Evolutionary conservation across 2,888 invertebrate species (phyloP), one percentile per base, ranked within the genome.

Genomic region (Thera britannica): DNA sequence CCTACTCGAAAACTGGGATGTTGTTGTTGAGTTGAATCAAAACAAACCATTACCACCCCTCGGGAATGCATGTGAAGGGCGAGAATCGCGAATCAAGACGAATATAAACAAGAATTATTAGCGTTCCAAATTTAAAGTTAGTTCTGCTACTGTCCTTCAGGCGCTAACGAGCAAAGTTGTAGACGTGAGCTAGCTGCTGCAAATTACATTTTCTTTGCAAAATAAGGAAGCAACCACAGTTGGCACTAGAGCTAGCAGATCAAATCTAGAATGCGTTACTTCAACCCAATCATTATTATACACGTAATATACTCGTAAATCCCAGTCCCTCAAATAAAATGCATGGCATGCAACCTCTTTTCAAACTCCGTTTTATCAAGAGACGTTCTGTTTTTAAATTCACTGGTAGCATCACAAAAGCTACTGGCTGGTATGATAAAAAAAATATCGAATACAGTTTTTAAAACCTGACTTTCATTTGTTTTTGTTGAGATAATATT

Each of bases 101-200:
- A 23, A 23, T 41, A 7, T 41, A 7, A 41, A 41, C 41, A 41
- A 41, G 41, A 6, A 41, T 9, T 46, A 7, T 8, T 41, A 58
- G 9, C 44, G 56, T 74, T 74, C 70, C 51, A 64, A 69, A 69
- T 72, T 67, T 67, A 65, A 73, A 70, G 68, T 72, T 64, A 70
- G 70, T 73, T 60, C 57, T 65, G 66, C 62, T 62, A 65, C 62
- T 70, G 72, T 70, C 70, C 57, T 66, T 70, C 67, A 62, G 65
- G 55, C 65, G 56, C 71, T 77, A 77, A 77, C 72, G 77, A 75
- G 72, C 64, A 57, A 75, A 75, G 75, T 77, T 77, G 63, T 64
- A 64, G 55, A 52, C 64, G 66, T 68, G 68, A 65, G 66, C 62
- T 56, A 64, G 56, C 56, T 58, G 54, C 63, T 49, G 54, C 65